Conservation (phyloP, 2,888 invertebrate species). For the Globia sparganii region DNA sequence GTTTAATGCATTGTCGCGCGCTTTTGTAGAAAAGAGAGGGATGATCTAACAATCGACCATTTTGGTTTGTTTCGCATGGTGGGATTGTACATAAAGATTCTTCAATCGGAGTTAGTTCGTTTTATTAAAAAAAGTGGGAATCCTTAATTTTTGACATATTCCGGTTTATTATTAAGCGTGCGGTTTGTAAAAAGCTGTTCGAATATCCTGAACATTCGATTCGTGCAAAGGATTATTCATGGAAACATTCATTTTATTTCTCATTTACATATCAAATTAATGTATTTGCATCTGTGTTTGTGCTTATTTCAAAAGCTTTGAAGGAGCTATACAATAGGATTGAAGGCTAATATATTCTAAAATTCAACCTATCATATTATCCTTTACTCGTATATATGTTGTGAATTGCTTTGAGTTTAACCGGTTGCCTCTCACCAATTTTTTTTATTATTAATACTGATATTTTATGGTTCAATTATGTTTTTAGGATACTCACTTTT, state of each 20-base stretch:
- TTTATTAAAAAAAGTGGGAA: too few species aligned
- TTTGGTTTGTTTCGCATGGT: too few species aligned
- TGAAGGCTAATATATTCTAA: background rate
- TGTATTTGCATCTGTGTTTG: background rate
- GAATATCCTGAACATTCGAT: slow-evolving; percentile 11
- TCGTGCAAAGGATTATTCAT: slow-evolving; percentile 14
- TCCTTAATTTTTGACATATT: too few species aligned
- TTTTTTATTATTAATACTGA: background rate
- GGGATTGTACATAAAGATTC: too few species aligned
- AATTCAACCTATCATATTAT: background rate
- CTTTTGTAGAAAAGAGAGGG: too few species aligned
- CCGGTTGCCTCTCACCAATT: background rate
- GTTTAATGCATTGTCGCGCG: too few species aligned
- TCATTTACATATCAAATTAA: slow-evolving; percentile 14
- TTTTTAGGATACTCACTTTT: background rate
- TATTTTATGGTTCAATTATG: too few species aligned
- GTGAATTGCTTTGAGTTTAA: background rate
- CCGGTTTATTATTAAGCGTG: too few species aligned
- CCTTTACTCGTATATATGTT: background rate
- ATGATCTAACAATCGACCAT: too few species aligned
- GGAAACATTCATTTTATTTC: slow-evolving; percentile 19
- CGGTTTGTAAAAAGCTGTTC: slow-evolving; percentile 9
- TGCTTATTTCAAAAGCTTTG: slow-evolving; percentile 1
- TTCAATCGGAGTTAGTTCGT: too few species aligned
- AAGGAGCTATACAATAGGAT: background rate